Conservation (phyloP, 1,140 invertebrate genomes). For the Heliconius hewitsoni region DNA sequence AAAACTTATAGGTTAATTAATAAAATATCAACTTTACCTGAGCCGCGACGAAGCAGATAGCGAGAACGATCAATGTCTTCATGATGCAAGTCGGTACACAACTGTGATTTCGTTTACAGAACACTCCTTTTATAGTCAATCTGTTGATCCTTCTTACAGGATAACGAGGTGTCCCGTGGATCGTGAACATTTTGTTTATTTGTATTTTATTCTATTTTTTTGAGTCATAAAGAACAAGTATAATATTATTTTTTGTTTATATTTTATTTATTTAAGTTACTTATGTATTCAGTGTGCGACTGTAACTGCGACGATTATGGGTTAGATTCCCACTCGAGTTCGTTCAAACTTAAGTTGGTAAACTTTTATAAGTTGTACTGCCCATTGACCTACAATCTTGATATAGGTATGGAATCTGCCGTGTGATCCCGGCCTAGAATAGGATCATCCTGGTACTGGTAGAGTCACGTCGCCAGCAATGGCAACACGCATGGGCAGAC, state of each 20-base stretch:
- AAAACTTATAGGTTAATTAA: neutral
- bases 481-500: too few species aligned
- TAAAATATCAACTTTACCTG: constrained; percentile 31
- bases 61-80: constrained; percentile 53
- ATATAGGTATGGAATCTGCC: too few species aligned
- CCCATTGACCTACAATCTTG: too few species aligned
- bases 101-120: constrained; percentile 25
- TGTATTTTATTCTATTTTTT: constrained; percentile 4
- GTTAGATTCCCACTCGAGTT: too few species aligned
- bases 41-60: constrained; percentile 42
- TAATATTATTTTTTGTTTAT: neutral
- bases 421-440: too few species aligned
- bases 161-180: constrained; percentile 30
- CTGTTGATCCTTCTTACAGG: constrained; percentile 21
- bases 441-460: too few species aligned
- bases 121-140: constrained; percentile 48
- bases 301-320: too few species aligned
- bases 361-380: too few species aligned
- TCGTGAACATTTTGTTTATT: constrained; percentile 50
- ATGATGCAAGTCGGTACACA: constrained; percentile 46
- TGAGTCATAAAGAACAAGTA: neutral
- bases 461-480: too few species aligned
- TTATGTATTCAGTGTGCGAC: too few species aligned
- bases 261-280: too few species aligned
- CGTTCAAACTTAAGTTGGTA: too few species aligned